Percentiles rank a stretch among this genome's conserved stretches.
Evolutionary conservation across 2,113 vertebrate genomes (phyloP).

Genomic region (Saccopteryx leptura): DNA sequence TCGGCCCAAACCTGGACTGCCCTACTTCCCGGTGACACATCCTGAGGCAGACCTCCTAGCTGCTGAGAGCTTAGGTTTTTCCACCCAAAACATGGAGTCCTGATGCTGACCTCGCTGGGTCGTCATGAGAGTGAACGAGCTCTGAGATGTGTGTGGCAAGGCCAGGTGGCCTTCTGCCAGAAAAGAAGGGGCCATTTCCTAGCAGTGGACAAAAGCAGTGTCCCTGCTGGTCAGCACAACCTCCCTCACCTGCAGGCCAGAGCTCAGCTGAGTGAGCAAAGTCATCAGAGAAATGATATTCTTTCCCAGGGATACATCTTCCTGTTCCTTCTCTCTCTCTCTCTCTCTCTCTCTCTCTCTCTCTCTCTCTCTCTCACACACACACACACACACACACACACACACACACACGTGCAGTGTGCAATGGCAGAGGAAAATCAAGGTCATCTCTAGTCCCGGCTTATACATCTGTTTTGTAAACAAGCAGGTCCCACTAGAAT

Average conservation of each 20-base stretch:
- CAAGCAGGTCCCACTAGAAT: neutral
- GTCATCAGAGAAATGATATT: neutral
- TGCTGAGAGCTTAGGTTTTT: neutral
- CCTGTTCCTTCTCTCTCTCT: no score
- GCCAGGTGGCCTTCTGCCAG: neutral
- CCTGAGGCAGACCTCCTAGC: neutral
- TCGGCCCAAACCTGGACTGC: neutral
- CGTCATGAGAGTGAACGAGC: neutral
- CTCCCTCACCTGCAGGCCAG: neutral
- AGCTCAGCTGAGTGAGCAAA: neutral
- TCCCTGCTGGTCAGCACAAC: neutral
- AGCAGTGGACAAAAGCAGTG: rapidly evolving
- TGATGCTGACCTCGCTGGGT: rapidly evolving
- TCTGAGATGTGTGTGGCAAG: rapidly evolving
- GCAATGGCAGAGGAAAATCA: neutral
- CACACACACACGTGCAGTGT: neutral
- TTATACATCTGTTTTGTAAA: neutral
- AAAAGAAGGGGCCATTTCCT: neutral
- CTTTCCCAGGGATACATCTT: neutral
- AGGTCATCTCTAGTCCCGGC: neutral
- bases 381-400: neutral
- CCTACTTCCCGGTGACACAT: no score
- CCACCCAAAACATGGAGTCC: neutral
- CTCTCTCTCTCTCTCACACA: neutral
- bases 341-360: neutral